Conservation (phyloP, 2,113 vertebrate genomes). For the Lophura nycthemera region DNA sequence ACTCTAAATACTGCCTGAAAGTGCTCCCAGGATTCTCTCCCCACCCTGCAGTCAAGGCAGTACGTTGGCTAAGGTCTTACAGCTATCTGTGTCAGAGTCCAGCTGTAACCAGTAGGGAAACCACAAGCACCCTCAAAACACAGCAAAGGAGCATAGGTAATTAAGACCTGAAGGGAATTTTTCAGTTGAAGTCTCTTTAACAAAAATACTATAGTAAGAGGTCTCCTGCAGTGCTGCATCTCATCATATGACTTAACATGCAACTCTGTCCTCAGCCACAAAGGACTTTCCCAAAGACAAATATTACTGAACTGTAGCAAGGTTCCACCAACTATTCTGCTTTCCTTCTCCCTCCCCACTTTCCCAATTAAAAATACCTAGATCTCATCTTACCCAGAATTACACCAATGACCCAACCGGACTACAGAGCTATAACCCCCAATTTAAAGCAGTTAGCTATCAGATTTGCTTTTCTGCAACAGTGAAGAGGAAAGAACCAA, state of each 20-base stretch:
- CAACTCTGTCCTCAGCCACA: not conserved
- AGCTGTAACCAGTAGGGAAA: not conserved
- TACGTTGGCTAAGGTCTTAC: not conserved
- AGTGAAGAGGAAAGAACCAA: not conserved
- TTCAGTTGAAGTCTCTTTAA: not conserved
- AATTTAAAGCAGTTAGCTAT: not conserved
- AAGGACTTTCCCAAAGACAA: not conserved
- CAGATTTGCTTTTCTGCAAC: not conserved
- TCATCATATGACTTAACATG: not conserved
- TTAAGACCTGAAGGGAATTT: not conserved
- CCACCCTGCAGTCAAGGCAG: not conserved
- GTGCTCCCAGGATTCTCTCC: not conserved
- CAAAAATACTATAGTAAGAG: not conserved
- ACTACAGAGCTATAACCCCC: not conserved
- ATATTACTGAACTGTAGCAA: not conserved
- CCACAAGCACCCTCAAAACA: not conserved
- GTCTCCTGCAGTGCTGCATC: not conserved
- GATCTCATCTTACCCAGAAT: not conserved
- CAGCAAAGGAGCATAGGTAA: not conserved
- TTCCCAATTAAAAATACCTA: not conserved
- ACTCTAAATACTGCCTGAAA: not conserved
- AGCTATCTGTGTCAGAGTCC: not conserved
- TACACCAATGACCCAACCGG: not conserved
- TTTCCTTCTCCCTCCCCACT: rapidly evolving
- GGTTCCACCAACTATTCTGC: not conserved